Conservation (phyloP, 2,797 vertebrate genomes). For the Sebastes iracundus region DNA sequence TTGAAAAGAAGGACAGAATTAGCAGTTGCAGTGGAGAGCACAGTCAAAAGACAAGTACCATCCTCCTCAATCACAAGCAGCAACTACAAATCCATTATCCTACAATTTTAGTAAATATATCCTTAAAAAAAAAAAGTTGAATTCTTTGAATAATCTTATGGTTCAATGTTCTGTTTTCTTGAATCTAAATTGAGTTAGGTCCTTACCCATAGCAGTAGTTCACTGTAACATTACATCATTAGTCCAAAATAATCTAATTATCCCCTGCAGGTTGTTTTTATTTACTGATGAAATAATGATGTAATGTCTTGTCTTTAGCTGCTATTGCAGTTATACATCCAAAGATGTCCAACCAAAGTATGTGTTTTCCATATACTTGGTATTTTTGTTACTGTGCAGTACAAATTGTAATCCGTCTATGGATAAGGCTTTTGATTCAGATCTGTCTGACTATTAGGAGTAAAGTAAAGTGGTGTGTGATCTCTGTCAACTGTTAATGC, state of each 20-base stretch:
- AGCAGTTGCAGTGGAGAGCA: background rate
- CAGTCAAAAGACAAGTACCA: background rate
- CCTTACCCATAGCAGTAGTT: background rate
- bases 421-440: background rate
- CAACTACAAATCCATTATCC: constrained; percentile 10
- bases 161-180: background rate
- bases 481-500: too few relatives aligned
- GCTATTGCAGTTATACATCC: background rate
- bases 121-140: background rate
- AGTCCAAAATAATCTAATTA: background rate
- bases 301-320: background rate
- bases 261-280: background rate
- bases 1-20: constrained; percentile 7
- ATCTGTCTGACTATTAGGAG: background rate
- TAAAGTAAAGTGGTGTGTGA: background rate
- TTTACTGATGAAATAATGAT: background rate
- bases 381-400: background rate
- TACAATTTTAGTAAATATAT: background rate
- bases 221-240: background rate
- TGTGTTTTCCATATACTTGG: background rate
- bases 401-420: background rate
- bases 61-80: constrained; percentile 1
- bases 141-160: background rate
- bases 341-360: background rate
- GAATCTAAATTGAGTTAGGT: background rate